Base-by-base conservation (phyloP, 2,888 invertebrate species). In the Hydroisotoma schaefferi region DNA sequence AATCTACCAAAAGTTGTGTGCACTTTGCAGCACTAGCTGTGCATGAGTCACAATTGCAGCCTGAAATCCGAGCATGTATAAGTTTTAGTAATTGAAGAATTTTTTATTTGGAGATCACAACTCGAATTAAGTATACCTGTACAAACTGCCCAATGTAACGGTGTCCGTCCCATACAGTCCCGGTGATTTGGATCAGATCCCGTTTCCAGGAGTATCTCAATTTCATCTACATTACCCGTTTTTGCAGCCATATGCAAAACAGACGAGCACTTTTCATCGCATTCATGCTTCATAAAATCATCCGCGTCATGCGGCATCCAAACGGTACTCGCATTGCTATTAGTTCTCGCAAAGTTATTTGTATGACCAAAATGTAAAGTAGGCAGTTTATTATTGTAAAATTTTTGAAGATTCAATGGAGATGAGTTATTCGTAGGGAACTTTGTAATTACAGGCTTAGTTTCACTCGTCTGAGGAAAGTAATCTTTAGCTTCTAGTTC, bases 191-290 rank as follows among this genome's bases (percentile, higher is more conserved):
- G 85, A 73, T 88, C 86, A 0, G 91, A 91, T 0, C 86, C 86
- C 72, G 86, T 85, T 8, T 84, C 81, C 38, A 92, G 74, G 43
- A 91, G 76, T 46, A 88, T 76, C 73, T 87, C 85, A 0, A 92
- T 84, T 73, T 90, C 90, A 55, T 92, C 89, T 12, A 83, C 83
- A 74, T 88, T 88, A 1, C 92, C 91, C 58, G 89, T 88, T 75
- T 92, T 92, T 1, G 93, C 91, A 0, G 93, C 91, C 66, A 93
- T 79, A 79, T 94, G 94, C 57, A 91, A 75, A 1, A 90, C 85
- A 8, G 65, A 65, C 4, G 65, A 65, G 43, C 65, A 65, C 27
- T 65, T 65, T 51, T 61, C 65, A 25, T 57, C 61, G 46, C 65
- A 65, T 43, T 65, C 65, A 55, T 65, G 65, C 53, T 58, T 55